Evolutionary conservation across 2,797 vertebrate genomes (phyloP), one percentile per base, ranked within the genome.

Genomic region (Pantherophis alleghaniensis): DNA sequence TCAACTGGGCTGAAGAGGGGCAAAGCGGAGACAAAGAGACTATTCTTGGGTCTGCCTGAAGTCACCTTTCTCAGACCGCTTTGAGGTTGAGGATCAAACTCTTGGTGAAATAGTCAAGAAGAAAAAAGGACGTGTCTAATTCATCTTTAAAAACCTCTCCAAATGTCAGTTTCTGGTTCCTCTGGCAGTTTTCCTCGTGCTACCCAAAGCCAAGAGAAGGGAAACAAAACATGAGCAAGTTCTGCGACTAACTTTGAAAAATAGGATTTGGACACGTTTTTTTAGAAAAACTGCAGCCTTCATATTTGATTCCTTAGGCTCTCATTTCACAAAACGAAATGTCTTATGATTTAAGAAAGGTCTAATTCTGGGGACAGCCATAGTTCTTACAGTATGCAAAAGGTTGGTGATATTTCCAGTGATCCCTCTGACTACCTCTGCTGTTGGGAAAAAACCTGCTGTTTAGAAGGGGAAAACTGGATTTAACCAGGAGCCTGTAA

Each of bases 181-280:
- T 32, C 61, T 16, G 93, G 79, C 60, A 92, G 79, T 93, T 56
- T 37, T 74, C 14, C 26, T 86, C n/a, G 51, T 90, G 13, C 0
- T 87, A 13, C 69, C 51, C 61, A 94, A 93, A 93, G 14, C 51
- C 90, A 79, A 94, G 53, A 86, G 92, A 92, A 90, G 53, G 87
- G 74, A 86, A 92, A 69, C 20, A 24, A 66, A 90, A 14, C 16
- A 16, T 59, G 51, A 91, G 89, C 28, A 86, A 90, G 42, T 51
- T 14, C 60, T 42, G 37, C 32, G 74, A 53, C 74, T 53, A 63
- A 87, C 57, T 79, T 87, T 79, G 86, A 47, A 94, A 90, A 88
- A 69, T 92, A 88, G 89, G 86, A 24, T 59, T 92, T n/a, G 22
- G 7, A 86, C 57, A 66, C 90, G 88, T 93, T 93, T 94, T 94